Conservation (phyloP, 1,140 invertebrate genomes). For the Capitella teleta region DNA sequence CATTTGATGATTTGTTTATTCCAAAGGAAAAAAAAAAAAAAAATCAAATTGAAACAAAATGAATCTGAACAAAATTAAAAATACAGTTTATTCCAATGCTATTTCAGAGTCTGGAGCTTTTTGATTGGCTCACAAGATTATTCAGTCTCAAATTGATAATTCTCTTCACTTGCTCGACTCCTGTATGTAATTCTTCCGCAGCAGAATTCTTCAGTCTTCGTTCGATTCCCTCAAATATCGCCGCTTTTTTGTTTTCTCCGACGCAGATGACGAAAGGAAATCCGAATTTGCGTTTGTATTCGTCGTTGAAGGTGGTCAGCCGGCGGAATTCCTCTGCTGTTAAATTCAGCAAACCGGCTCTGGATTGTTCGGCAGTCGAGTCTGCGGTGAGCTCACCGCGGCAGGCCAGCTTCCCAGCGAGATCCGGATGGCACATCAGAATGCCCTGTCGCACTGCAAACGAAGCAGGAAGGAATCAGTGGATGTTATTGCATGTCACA, state of each 20-base stretch:
- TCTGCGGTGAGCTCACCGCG: slow-evolving; percentile 49
- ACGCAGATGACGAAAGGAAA: slow-evolving; percentile 63
- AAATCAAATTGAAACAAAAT: too few species aligned
- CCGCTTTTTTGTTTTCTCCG: slow-evolving; percentile 52
- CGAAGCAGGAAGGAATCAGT: too few species aligned
- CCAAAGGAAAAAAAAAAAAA: too few species aligned
- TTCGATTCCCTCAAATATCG: slow-evolving; percentile 50
- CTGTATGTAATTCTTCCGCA: slow-evolving; percentile 48
- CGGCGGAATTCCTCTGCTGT: slow-evolving; percentile 44
- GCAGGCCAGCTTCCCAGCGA: slow-evolving; percentile 50
- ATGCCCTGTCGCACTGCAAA: slow-evolving; percentile 17
- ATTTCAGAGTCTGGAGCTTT: too few species aligned
- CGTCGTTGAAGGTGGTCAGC: slow-evolving; percentile 46
- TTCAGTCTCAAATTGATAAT: slow-evolving; percentile 53
- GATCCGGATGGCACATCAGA: slow-evolving; percentile 45
- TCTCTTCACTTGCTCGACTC: slow-evolving; percentile 58
- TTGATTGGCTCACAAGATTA: too few species aligned
- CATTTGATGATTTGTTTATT: too few species aligned
- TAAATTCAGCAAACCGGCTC: slow-evolving; percentile 48
- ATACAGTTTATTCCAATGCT: too few species aligned
- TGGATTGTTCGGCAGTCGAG: slow-evolving; percentile 50
- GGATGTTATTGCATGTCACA: too few species aligned
- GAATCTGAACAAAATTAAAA: too few species aligned
- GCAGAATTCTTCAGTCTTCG: slow-evolving; percentile 46
- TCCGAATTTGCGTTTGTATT: slow-evolving; percentile 54